These are phyloP conservation scores for Halocynthia aurantium DNA, from an alignment of 23 tunicate species.

Conservation along the genomic window DNA sequence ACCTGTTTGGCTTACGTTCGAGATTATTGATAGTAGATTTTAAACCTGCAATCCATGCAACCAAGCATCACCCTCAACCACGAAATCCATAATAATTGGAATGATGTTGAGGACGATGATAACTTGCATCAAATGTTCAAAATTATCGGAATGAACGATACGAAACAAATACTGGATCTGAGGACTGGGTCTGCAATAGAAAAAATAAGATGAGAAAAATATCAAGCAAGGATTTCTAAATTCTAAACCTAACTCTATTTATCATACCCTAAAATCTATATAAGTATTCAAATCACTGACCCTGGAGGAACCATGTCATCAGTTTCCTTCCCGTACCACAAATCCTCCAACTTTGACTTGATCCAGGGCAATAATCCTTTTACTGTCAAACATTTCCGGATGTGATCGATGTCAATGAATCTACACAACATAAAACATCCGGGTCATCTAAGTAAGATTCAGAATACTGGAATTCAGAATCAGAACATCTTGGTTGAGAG, in stretches of 20 bases:
- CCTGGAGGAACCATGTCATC: conserved; percentile 49
- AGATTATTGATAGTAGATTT: too few species aligned
- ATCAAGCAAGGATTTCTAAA: background rate
- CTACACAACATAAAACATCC: conserved; percentile 5
- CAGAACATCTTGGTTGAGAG: too few species aligned
- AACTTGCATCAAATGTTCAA: conserved; percentile 68
- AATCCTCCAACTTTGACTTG: conserved; percentile 53
- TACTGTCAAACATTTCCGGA: conserved; percentile 57
- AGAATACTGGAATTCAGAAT: background rate
- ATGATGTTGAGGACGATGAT: conserved; percentile 60
- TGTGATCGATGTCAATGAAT: conserved; percentile 39
- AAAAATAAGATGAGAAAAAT: background rate
- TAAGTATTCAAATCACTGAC: too few species aligned
- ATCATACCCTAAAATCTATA: too few species aligned
- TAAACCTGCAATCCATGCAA: conserved; percentile 32
- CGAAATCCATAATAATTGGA: conserved; percentile 62
- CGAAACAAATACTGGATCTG: conserved; percentile 49
- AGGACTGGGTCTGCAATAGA: conserved; percentile 25
- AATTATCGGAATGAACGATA: conserved; percentile 30
- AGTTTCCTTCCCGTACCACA: conserved; percentile 55
- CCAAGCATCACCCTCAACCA: conserved; percentile 50
- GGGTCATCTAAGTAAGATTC: too few species aligned
- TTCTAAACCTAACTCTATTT: too few species aligned
- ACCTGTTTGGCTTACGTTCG: background rate
- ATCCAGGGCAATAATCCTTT: conserved; percentile 37